Evolutionary conservation across 2,113 vertebrate genomes (phyloP), one percentile per base, ranked within the genome.

Genomic region (human (Homo sapiens)): DNA sequence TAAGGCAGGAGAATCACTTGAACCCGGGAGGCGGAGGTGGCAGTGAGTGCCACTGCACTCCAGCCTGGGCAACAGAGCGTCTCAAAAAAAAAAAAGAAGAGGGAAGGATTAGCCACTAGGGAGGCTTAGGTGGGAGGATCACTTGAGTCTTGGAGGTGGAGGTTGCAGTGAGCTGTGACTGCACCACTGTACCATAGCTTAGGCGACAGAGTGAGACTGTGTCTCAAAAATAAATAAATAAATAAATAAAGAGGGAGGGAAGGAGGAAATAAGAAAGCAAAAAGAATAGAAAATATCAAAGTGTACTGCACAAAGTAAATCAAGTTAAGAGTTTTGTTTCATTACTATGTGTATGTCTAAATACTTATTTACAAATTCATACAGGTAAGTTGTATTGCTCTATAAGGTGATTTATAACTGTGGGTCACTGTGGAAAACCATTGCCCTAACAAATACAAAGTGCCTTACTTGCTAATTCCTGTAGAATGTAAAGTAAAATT

Each of bases 391-490:
- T 16, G 1, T 32, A 55, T 35, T 66, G 45, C n/a, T 72, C 81
- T 72, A 0, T 0, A 18, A 92, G 57, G 11, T 70, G 13, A 48
- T 68, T 40, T 89, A 68, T 3, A 73, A 68, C 48, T 13, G 27
- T 43, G 30, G 76, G 40, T 59, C n/a, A 61, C 73, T 75, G 40
- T 2, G 68, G 61, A 95, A 92, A 96, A 70, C 61, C 52, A 50
- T 2, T 52, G 38, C 23, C 68, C 70, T 70, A 84, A 75, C 16
- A 87, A 68, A 84, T 25, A 68, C 43, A 55, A 80, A 93, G 13
- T 72, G 75, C n/a, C 75, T 92, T 38, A 79, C 35, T 43, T 86
- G 78, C n/a, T 72, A 73, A 94, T 79, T 92, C 43, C 80, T 84
- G 1, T 43, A 94, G 76, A 86, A 45, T 40, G 1, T 35, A 68